These are phyloP conservation scores for Leptodactylus fuscus DNA, from an alignment of 2,113 vertebrate species.

Conservation along the genomic window DNA sequence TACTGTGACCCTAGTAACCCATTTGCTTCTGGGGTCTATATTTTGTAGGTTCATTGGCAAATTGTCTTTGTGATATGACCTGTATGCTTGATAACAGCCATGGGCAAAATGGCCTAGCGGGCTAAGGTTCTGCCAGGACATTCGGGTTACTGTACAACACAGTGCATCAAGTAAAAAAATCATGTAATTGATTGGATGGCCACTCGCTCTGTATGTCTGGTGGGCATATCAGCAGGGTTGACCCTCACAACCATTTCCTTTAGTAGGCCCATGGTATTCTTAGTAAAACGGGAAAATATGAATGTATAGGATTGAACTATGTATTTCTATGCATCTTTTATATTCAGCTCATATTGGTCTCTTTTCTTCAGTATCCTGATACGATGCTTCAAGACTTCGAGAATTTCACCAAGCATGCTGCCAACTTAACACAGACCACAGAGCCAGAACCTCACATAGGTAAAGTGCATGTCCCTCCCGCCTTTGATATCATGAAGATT, in stretches of 20 bases:
- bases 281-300: no score
- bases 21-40: not conserved
- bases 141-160: no score
- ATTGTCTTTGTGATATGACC: not conserved
- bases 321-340: no score
- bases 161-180: no score
- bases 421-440: not conserved
- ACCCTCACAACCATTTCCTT: not conserved
- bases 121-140: not conserved
- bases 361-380: slow-evolving; percentile 64
- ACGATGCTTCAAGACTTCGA: slow-evolving; percentile 67
- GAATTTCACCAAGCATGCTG: slow-evolving; percentile 57
- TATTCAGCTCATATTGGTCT: not conserved
- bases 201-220: no score
- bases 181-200: not conserved
- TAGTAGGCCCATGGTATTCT: not conserved
- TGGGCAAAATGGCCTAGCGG: not conserved
- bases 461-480: not conserved
- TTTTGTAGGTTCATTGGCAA: not conserved
- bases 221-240: not conserved
- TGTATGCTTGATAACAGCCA: not conserved
- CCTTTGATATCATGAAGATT: not conserved
- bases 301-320: no score
- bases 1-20: not conserved
- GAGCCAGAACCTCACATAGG: slow-evolving; percentile 29